These are phyloP conservation scores for Hippocampus kuda DNA, from an alignment of 2,797 vertebrate genomes.

Conservation along the genomic window DNA sequence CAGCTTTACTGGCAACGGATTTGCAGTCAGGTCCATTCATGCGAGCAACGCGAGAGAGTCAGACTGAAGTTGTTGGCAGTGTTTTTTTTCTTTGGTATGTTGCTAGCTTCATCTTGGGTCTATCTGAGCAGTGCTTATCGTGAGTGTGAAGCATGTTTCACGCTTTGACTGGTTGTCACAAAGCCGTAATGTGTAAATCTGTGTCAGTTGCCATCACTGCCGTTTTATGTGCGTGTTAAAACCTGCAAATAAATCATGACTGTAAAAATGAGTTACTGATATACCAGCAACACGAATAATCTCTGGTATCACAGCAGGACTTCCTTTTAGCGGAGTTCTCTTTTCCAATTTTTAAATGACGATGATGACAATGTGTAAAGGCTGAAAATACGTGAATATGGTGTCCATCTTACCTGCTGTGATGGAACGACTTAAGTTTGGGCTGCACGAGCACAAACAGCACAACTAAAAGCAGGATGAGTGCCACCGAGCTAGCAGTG, in stretches of 20 bases:
- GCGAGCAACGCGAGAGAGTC: background rate
- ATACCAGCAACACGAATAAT: background rate
- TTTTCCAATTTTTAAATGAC: background rate
- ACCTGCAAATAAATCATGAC: background rate
- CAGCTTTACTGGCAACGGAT: constrained; percentile 4
- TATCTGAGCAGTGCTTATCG: background rate
- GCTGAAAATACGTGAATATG: background rate
- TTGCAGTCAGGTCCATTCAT: constrained; percentile 1
- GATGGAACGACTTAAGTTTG: constrained; percentile 96
- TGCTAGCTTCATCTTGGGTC: background rate
- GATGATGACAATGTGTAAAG: background rate
- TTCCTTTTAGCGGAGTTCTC: background rate
- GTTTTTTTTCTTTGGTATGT: constrained; percentile 3
- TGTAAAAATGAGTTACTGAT: background rate
- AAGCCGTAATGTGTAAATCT: too few relatives aligned
- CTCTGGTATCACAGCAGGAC: background rate
- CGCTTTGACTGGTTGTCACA: background rate
- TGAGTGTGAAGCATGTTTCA: background rate
- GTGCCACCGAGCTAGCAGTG: constrained; percentile 85
- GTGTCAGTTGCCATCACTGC: too few relatives aligned
- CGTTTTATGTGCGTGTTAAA: background rate
- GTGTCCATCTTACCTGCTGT: constrained; percentile 75
- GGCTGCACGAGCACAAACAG: constrained; percentile 94
- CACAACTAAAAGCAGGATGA: constrained; percentile 92
- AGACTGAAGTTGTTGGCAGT: background rate